Evolutionary conservation across 2,888 invertebrate genomes (phyloP).

Genomic region (Sesia apiformis): DNA sequence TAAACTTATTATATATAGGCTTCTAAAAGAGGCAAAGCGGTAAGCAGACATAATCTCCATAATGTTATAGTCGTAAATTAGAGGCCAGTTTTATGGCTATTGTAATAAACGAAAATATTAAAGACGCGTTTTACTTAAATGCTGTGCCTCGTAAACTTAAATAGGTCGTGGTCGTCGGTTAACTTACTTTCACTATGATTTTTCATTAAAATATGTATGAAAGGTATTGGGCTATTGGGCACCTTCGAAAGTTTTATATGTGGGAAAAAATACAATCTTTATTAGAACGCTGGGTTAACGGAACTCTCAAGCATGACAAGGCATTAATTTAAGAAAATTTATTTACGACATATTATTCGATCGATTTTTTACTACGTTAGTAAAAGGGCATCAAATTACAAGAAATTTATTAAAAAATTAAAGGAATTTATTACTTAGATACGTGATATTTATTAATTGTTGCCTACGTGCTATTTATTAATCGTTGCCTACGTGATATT

Average conservation of each 20-base stretch:
- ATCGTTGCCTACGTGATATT: too few species aligned
- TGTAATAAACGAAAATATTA: neutral
- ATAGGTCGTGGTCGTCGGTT: conserved; percentile 19
- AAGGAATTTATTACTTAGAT: too few species aligned
- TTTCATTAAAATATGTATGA: conserved; percentile 4
- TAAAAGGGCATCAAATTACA: too few species aligned
- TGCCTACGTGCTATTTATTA: too few species aligned
- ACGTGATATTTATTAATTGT: too few species aligned
- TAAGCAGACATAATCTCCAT: too few species aligned
- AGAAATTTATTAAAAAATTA: too few species aligned
- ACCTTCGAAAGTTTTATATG: conserved; percentile 15
- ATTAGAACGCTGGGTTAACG: neutral
- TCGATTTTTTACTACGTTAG: too few species aligned
- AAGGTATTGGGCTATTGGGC: neutral
- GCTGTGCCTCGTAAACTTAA: conserved; percentile 1
- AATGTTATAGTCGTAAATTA: neutral
- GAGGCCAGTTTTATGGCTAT: neutral
- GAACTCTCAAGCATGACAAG: neutral
- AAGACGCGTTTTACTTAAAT: neutral
- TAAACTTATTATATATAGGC: too few species aligned
- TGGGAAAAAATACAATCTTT: neutral
- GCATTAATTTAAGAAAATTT: neutral
- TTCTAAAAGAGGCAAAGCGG: too few species aligned
- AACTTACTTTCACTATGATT: conserved; percentile 46
- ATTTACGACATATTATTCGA: neutral